Base-by-base conservation (phyloP, 2,113 vertebrate species). In the Synodontis membranacea region DNA sequence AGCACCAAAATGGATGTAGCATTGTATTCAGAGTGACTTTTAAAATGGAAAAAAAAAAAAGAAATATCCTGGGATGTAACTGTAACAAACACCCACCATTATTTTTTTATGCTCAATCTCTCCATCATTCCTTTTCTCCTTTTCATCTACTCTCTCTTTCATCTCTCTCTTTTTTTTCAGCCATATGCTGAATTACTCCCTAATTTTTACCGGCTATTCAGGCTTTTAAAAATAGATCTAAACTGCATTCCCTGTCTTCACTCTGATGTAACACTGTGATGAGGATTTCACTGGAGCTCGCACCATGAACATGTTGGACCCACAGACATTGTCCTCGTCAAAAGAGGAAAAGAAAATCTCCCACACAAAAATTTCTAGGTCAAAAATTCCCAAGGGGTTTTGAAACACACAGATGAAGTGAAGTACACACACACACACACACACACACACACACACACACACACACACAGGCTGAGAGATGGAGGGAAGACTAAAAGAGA, bases 311-410 rank as follows among this genome's bases (percentile, higher is more conserved):
- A 91, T 60, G 83, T 92, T 88, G 88, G 89, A 86, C 88, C 89
- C 62, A 86, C 42, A 90, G 86, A 93, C 90, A 89, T 89, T 92
- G 90, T 92, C 91, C 89, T 92, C 89, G 91, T 93, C 92, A 92
- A 91, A 92, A 92, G 88, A 91, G 81, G 28, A 46, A 34, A 90
- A 28, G 92, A 92, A 91, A 93, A 76, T 90, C 52, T 92, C 93
- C 94, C 88, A 91, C 86, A 92, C 91, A 88, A 90, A 89, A 90
- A 88, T 94, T 93, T 93, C 84, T 84, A 93, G 52, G 90, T 90
- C 91, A 83, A 87, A 93, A 93, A 95, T 89, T 90, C 90, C 90
- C 92, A 90, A 72, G 88, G 56, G 80, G 86, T 87, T 64, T 54
- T 82, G 76, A 89, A 89, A 92, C 58, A 14, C 82, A 92, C 88